phyloP scores from a whole-genome alignment of 2,113 vertebrate species.

The Seriola dumerili region DNA sequence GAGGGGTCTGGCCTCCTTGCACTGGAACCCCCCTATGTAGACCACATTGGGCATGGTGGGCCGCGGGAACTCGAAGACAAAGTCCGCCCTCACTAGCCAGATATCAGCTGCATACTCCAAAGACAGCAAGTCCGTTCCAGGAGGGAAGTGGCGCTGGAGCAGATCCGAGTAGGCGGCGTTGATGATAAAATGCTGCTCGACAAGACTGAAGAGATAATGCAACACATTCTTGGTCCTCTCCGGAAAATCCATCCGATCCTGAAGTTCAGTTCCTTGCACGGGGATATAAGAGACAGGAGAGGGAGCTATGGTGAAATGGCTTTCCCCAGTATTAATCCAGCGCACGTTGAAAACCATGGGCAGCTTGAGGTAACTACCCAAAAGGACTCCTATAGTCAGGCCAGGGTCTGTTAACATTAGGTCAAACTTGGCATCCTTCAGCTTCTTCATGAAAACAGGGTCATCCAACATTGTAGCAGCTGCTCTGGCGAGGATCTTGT shows the following conservation, averaged over 20 bases:
- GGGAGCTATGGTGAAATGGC: slow-evolving; percentile 75
- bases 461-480: slow-evolving; percentile 73
- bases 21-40: slow-evolving; percentile 85
- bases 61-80: slow-evolving; percentile 81
- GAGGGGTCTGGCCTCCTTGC: slow-evolving; percentile 68
- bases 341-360: slow-evolving; percentile 84
- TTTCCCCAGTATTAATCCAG: slow-evolving; percentile 81
- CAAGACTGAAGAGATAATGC: slow-evolving; percentile 58
- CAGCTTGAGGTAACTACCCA: slow-evolving; percentile 81
- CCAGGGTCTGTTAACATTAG: slow-evolving; percentile 83
- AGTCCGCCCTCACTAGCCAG: slow-evolving; percentile 82
- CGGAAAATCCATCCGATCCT: slow-evolving; percentile 77
- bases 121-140: slow-evolving; percentile 73
- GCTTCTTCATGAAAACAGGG: slow-evolving; percentile 54
- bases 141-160: slow-evolving; percentile 76
- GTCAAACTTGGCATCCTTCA: slow-evolving; percentile 78
- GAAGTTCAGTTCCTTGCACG: slow-evolving; percentile 73
- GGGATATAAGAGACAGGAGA: slow-evolving; percentile 83
- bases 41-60: slow-evolving; percentile 84
- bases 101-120: slow-evolving; percentile 79
- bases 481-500: slow-evolving; percentile 40
- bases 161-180: slow-evolving; percentile 74
- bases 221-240: slow-evolving; percentile 79
- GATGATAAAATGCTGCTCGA: slow-evolving; percentile 62
- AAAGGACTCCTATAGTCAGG: slow-evolving; percentile 72